These are phyloP conservation scores for Steinernema hermaphroditum DNA, from an alignment of 2,888 invertebrate species.

Conservation along the genomic window DNA sequence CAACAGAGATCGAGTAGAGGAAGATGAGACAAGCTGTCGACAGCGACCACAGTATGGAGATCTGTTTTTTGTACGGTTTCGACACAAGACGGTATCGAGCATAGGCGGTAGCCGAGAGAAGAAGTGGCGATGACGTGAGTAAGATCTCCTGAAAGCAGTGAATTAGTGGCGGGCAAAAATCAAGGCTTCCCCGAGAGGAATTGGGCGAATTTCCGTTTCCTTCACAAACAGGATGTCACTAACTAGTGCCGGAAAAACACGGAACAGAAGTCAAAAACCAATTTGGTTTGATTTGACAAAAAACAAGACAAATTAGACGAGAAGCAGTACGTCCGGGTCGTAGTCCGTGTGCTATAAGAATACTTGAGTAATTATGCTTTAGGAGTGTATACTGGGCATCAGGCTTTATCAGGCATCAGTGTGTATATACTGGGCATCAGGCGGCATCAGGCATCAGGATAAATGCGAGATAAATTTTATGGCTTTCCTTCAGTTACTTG, in stretches of 20 bases:
- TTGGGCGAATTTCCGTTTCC: not conserved
- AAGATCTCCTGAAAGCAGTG: not conserved
- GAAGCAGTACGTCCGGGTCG: not conserved
- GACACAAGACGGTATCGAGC: slow-evolving; percentile 8
- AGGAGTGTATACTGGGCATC: no score
- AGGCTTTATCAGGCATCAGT: no score
- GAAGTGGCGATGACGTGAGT: slow-evolving; percentile 2
- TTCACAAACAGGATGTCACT: no score
- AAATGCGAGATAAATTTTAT: no score
- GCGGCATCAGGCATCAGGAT: no score
- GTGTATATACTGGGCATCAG: no score
- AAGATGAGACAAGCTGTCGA: slow-evolving; percentile 10
- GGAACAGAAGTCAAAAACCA: not conserved
- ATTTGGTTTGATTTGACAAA: not conserved
- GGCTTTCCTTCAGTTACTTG: no score
- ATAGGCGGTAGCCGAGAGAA: slow-evolving; percentile 1
- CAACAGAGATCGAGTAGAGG: not conserved
- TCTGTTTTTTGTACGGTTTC: slow-evolving; percentile 15
- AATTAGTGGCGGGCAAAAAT: no score
- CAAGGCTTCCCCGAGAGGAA: no score
- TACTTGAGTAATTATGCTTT: no score
- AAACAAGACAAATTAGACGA: not conserved
- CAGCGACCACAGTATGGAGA: not conserved
- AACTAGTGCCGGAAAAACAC: no score
- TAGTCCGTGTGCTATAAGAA: no score